These are phyloP conservation scores for Eulemur albifrons DNA, from an alignment of 2,797 vertebrate species.

Conservation along the genomic window DNA sequence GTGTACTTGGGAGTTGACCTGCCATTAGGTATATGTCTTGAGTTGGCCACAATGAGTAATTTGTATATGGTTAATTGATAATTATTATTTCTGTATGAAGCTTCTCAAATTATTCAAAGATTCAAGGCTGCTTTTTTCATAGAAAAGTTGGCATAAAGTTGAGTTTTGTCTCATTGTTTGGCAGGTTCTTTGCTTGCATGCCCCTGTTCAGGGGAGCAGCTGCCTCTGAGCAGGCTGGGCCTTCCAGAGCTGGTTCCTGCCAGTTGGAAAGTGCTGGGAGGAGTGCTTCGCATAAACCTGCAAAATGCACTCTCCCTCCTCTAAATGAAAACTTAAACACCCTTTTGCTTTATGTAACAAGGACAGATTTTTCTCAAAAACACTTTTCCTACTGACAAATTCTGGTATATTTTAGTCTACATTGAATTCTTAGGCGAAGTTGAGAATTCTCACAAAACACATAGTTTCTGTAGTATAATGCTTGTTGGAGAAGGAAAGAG, in stretches of 20 bases:
- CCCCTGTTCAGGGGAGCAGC: not conserved
- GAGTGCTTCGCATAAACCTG: constrained; percentile 8
- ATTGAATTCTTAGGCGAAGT: constrained; percentile 39
- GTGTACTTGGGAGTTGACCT: not conserved
- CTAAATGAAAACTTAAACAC: constrained; percentile 15
- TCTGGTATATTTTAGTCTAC: not conserved
- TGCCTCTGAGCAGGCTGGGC: not conserved
- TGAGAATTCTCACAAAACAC: constrained; percentile 11
- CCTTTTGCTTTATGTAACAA: constrained; percentile 14
- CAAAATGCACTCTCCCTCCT: not conserved
- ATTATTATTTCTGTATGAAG: not conserved
- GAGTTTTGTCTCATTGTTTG: not conserved
- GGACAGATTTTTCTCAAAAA: not conserved
- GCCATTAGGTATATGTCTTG: not conserved
- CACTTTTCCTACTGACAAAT: not conserved
- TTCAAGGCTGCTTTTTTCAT: not conserved
- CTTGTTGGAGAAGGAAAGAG: constrained; percentile 1
- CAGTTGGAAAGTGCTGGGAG: not conserved
- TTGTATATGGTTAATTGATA: not conserved
- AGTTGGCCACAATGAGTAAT: not conserved
- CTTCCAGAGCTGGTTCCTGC: not conserved
- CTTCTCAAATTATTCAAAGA: constrained; percentile 21
- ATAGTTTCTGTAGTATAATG: constrained; percentile 47
- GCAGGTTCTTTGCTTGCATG: not conserved
- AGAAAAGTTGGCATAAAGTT: constrained; percentile 23